Base-by-base conservation (phyloP, 2,113 vertebrate species). In the Sturnus vulgaris region DNA sequence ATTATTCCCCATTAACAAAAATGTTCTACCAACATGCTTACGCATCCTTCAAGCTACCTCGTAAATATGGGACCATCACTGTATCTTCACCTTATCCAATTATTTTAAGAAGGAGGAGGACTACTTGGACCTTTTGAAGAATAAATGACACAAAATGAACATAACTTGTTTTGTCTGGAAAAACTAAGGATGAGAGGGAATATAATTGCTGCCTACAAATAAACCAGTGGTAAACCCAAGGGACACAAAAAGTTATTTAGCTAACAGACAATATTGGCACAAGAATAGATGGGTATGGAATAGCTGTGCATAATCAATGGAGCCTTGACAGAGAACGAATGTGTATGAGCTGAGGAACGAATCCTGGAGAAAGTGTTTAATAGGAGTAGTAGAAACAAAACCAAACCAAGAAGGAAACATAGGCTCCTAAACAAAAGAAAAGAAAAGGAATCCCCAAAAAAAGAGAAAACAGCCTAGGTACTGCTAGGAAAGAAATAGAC, bases 401-500 rank as follows among this genome's bases (percentile, higher is more conserved):
- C 39, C 11, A 77, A 76, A 95, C 15, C 6, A 92, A 86, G 35
- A 49, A 59, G 50, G 10, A 56, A 92, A 33, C 14, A 82, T 2
- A 66, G 0, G 18, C 11, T 63, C 12, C 3, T 61, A 13, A 70
- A 50, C 25, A 44, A 64, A 52, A 27, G 20, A 18, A 30, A 47
- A 60, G 4, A 50, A 78, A 47, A 60, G 4, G 44, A 78, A 44
- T 5, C 3, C 7, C 2, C 4, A 21, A n/a, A 18, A 18, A 27
- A 8, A 14, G 2, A 1, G 0, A 10, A 37, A 61, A 82, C 76
- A 31, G 0, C 3, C 10, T 35, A 18, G 8, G 4, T 56, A 44
- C 9, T 15, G 0, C 35, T 68, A 76, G 52, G 40, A 46, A 11
- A 73, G 10, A 55, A 52, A 64, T 6, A 18, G 9, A 13, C 28